Conservation (phyloP, 2,113 vertebrate genomes). For the Brachyhypopomus gauderio region DNA sequence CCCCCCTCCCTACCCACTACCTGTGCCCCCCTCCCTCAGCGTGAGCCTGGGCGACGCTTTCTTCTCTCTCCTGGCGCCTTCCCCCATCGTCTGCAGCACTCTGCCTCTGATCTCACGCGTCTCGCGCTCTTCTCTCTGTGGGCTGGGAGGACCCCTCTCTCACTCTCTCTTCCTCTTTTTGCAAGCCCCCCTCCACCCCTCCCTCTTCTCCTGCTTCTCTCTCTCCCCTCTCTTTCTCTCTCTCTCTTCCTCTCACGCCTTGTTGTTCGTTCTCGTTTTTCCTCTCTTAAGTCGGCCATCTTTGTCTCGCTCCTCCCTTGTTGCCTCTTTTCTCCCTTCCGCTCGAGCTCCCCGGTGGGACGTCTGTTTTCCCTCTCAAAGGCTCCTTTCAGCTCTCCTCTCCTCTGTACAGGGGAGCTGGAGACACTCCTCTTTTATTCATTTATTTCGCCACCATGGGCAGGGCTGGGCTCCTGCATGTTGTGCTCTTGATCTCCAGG, state of each 20-base stretch:
- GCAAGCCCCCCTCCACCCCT: constrained; percentile 62
- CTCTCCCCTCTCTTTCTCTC: constrained; percentile 62
- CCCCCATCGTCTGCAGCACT: constrained; percentile 78
- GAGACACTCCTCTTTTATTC: constrained; percentile 35
- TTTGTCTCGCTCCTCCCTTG: constrained; percentile 59
- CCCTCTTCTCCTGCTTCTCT: constrained; percentile 67
- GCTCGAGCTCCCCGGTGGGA: constrained; percentile 73
- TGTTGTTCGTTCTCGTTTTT: constrained; percentile 70
- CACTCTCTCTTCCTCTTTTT: constrained; percentile 73
- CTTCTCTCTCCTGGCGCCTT: constrained; percentile 73
- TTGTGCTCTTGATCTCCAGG: constrained; percentile 39
- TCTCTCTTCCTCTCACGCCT: constrained; percentile 64
- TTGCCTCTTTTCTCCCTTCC: constrained; percentile 65
- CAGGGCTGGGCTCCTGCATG: constrained; percentile 40
- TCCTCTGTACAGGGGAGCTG: constrained; percentile 25
- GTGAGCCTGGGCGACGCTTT: constrained; percentile 69
- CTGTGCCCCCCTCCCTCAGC: constrained; percentile 77
- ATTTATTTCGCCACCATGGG: constrained; percentile 41
- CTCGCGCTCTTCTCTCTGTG: constrained; percentile 74
- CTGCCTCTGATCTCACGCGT: constrained; percentile 79
- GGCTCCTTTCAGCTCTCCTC: constrained; percentile 60
- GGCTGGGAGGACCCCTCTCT: constrained; percentile 73
- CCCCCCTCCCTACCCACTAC: constrained; percentile 70
- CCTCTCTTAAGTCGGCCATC: constrained; percentile 57
- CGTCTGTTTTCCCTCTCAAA: constrained; percentile 75